phyloP scores from a whole-genome alignment of 2,888 invertebrate species.

The Aphrophora alni region DNA sequence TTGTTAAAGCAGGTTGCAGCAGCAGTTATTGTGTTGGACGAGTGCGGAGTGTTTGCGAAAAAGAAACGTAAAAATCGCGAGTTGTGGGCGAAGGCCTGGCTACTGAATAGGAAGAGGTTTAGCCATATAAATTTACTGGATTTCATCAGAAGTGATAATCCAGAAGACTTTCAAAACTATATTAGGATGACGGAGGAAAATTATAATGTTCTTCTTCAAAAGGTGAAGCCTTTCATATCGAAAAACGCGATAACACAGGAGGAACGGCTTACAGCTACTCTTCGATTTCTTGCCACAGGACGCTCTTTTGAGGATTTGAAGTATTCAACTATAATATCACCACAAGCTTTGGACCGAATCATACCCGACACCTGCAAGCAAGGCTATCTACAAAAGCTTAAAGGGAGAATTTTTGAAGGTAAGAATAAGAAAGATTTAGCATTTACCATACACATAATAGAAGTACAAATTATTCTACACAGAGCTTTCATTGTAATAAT shows the following conservation, averaged over 20 bases:
- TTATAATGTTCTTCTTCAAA: slow-evolving; percentile 7
- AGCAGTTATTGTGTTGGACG: too few relatives aligned
- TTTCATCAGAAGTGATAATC: not conserved
- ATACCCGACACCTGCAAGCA: not conserved
- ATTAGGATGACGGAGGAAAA: not conserved
- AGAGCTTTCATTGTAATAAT: too few relatives aligned
- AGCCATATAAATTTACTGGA: not conserved
- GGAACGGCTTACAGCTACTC: not conserved
- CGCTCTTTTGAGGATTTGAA: slow-evolving; percentile 4
- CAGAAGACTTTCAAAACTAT: not conserved
- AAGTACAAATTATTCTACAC: too few relatives aligned
- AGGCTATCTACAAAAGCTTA: too few relatives aligned
- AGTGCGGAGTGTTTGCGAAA: too few relatives aligned
- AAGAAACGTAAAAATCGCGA: too few relatives aligned
- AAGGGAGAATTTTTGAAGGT: too few relatives aligned
- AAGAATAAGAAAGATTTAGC: too few relatives aligned
- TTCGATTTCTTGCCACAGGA: not conserved
- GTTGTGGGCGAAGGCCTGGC: too few relatives aligned
- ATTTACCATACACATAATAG: too few relatives aligned
- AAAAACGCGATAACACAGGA: not conserved
- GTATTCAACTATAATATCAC: slow-evolving; percentile 5
- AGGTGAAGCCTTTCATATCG: not conserved
- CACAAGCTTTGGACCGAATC: not conserved
- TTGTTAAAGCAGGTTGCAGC: too few relatives aligned
- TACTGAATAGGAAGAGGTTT: too few relatives aligned